Conservation (phyloP, 1,140 invertebrate genomes). For the Trachymyrmex septentrionalis region DNA sequence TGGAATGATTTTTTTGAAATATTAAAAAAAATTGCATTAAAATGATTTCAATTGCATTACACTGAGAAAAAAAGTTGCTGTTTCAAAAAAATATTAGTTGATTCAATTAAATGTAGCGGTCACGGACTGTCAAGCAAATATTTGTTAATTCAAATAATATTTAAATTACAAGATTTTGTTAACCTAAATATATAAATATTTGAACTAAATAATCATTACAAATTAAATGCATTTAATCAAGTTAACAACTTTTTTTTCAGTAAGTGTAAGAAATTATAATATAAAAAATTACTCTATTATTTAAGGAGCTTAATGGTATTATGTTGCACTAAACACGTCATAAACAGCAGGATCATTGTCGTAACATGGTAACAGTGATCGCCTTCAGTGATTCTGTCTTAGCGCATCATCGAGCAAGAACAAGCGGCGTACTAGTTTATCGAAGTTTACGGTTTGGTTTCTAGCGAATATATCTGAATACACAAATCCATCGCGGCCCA, state of each 20-base stretch:
- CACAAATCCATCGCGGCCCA: constrained; percentile 20
- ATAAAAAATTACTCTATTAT: neutral
- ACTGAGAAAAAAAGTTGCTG: too few relatives aligned
- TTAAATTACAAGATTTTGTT: too few relatives aligned
- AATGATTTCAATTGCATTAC: neutral
- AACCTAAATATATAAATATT: too few relatives aligned
- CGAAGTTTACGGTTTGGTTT: constrained; percentile 59
- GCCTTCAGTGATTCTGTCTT: neutral
- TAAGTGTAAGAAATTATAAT: neutral
- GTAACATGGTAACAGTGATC: neutral
- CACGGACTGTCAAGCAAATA: too few relatives aligned
- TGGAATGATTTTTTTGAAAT: too few relatives aligned
- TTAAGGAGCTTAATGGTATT: neutral
- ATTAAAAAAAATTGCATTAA: neutral
- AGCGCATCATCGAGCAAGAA: constrained; percentile 33
- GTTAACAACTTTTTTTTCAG: too few relatives aligned
- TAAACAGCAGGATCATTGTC: neutral
- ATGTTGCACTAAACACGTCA: neutral
- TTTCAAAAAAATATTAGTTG: too few relatives aligned
- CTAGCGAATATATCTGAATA: constrained; percentile 50
- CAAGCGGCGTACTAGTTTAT: constrained; percentile 48
- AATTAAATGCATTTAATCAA: too few relatives aligned
- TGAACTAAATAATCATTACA: too few relatives aligned
- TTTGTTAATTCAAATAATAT: too few relatives aligned
- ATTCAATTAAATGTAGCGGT: too few relatives aligned